A percentile compares a stretch with the other conserved stretches of the same genome.
phyloP scores from a whole-genome alignment of 2,113 vertebrate genomes.

The Deroptyus accipitrinus region DNA sequence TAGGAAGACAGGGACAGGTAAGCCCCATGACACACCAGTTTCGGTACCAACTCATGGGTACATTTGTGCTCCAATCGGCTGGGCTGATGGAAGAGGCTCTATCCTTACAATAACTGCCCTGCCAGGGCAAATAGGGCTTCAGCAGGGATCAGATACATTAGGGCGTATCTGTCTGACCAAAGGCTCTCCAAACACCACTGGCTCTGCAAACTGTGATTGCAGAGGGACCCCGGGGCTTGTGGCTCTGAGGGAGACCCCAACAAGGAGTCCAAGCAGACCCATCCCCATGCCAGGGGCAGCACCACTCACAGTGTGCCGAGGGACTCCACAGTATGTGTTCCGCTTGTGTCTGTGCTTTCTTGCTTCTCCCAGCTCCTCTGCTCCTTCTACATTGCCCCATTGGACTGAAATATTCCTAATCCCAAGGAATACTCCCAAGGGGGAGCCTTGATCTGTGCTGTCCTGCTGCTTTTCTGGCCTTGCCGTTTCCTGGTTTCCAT shows the following conservation, averaged over 20 bases:
- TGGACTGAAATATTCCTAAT: not conserved
- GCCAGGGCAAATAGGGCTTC: not conserved
- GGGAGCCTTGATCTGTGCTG: not conserved
- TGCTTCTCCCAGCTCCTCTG: not conserved
- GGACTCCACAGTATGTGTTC: not conserved
- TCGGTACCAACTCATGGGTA: not conserved
- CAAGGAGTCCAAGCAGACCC: not conserved
- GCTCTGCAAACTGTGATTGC: not conserved
- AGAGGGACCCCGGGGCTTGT: not conserved
- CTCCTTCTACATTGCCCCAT: not conserved
- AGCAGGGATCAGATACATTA: not conserved
- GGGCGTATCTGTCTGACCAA: not conserved
- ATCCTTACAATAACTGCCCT: not conserved
- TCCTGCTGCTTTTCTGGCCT: not conserved
- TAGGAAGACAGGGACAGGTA: not conserved
- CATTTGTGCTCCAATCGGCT: not conserved
- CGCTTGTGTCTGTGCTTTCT: not conserved
- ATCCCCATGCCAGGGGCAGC: not conserved
- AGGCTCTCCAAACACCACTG: not conserved
- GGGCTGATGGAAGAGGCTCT: not conserved
- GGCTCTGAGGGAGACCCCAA: not conserved
- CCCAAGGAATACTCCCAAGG: not conserved
- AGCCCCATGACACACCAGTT: not conserved
- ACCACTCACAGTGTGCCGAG: accelerated
- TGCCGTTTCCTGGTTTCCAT: not conserved